Conservation (phyloP, 2,888 invertebrate species). For the Rhabditoides inermis region DNA sequence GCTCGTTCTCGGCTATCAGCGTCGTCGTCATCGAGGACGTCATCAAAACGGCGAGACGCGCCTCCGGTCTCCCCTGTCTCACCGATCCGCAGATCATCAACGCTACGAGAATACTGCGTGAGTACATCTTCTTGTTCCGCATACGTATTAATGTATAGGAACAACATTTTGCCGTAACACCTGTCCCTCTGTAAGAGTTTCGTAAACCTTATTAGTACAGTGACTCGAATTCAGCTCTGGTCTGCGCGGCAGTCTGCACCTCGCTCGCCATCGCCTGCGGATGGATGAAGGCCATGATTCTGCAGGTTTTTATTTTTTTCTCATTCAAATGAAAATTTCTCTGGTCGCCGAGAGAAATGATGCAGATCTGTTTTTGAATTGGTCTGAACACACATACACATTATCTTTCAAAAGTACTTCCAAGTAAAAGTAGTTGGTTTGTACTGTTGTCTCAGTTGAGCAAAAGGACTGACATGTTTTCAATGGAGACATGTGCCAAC, state of each 20-base stretch:
- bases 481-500: too few relatives aligned
- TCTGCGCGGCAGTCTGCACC: slow-evolving; percentile 15
- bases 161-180: background rate
- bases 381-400: too few relatives aligned
- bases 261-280: slow-evolving; percentile 18
- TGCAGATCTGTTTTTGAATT: too few relatives aligned
- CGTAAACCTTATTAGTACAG: background rate
- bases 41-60: slow-evolving; percentile 8
- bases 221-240: slow-evolving; percentile 5
- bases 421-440: too few relatives aligned
- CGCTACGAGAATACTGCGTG: slow-evolving; percentile 25
- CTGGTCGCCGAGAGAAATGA: too few relatives aligned
- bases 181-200: background rate
- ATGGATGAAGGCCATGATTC: slow-evolving; percentile 17
- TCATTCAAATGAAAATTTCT: too few relatives aligned
- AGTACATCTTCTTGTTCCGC: slow-evolving; percentile 6
- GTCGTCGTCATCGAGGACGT: slow-evolving; percentile 41
- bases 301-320: slow-evolving; percentile 14
- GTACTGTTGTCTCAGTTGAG: too few relatives aligned
- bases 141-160: too few relatives aligned
- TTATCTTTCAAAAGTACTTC: too few relatives aligned
- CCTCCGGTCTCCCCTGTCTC: slow-evolving; percentile 3
- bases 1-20: slow-evolving; percentile 36
- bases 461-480: too few relatives aligned
- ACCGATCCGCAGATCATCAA: slow-evolving; percentile 3